Evolutionary conservation across 1,140 invertebrate genomes (phyloP).

Genomic region (Galleria mellonella): DNA sequence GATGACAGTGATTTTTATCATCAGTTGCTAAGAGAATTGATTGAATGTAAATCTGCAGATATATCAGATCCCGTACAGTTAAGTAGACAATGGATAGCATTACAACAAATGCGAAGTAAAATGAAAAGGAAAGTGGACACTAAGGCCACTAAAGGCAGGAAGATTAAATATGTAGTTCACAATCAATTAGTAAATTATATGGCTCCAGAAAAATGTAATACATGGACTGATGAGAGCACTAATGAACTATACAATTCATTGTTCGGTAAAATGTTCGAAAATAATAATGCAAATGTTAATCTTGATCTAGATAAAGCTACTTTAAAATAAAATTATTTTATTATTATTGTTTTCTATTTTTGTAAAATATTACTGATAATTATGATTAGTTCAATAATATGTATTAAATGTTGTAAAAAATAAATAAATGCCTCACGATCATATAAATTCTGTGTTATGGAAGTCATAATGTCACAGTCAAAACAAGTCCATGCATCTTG

Average conservation of each 20-base stretch:
- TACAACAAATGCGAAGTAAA: conserved; percentile 92
- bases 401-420: not conserved
- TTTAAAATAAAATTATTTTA: too few species aligned
- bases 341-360: conserved; percentile 9
- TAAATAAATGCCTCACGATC: not conserved
- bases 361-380: not conserved
- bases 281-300: conserved; percentile 56
- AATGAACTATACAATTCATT: conserved; percentile 88
- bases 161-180: conserved; percentile 92
- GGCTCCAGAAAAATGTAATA: conserved; percentile 83
- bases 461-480: not conserved
- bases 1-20: conserved; percentile 99
- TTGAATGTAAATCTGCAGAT: conserved; percentile 91
- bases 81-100: conserved; percentile 89
- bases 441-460: not conserved
- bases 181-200: conserved; percentile 95
- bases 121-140: conserved; percentile 94
- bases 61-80: conserved; percentile 87
- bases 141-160: conserved; percentile 93
- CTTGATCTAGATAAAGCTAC: conserved; percentile 21
- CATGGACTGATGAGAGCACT: conserved; percentile 87
- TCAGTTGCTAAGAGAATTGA: conserved; percentile 91
- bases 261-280: conserved; percentile 82
- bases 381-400: not conserved
- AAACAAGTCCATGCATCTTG: not conserved